phyloP scores from a whole-genome alignment of 2,113 vertebrate species.

The Brienomyrus brachyistius region DNA sequence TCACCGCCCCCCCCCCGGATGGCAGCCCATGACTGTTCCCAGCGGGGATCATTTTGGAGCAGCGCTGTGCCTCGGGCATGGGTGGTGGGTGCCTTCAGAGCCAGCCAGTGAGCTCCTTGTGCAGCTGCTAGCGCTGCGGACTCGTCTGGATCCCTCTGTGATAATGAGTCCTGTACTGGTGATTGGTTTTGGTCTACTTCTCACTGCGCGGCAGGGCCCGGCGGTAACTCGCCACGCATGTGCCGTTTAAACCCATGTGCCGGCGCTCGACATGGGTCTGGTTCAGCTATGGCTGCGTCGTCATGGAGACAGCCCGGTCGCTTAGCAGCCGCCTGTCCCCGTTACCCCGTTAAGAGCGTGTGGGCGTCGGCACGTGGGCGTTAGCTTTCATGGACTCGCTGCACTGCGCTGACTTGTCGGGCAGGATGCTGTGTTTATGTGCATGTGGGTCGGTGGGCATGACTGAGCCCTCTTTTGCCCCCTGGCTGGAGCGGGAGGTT shows the following conservation, averaged over 20 bases:
- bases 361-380: neutral
- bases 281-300: neutral
- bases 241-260: neutral
- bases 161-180: neutral
- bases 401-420: neutral
- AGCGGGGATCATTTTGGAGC: neutral
- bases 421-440: neutral
- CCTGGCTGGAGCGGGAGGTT: neutral
- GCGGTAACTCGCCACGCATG: neutral
- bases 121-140: neutral
- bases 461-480: neutral
- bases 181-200: neutral
- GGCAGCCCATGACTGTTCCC: neutral
- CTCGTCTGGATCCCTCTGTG: neutral
- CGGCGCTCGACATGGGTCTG: neutral
- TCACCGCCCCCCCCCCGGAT: neutral
- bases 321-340: neutral
- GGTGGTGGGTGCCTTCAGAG: neutral
- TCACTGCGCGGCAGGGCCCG: neutral
- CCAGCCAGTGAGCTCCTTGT: neutral
- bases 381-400: neutral
- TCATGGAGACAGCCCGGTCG: conserved; percentile 2
- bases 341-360: conserved; percentile 3
- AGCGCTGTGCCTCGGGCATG: neutral
- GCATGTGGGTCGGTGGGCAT: neutral